Percentiles rank a stretch among this genome's conserved stretches.
Conservation (phyloP, 2,888 invertebrate species). For the Pycnomerus fuliginosus region DNA sequence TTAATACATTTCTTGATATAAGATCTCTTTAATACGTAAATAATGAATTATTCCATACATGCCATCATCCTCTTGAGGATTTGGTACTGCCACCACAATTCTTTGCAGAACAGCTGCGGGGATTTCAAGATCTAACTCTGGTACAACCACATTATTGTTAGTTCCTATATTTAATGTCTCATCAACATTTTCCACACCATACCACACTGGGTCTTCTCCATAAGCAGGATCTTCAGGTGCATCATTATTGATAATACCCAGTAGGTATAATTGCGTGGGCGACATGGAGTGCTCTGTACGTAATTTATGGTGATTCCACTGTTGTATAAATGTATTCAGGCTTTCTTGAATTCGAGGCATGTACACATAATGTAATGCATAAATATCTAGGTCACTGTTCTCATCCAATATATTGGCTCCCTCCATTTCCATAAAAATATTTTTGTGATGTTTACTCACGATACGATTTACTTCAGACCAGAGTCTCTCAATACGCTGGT, state of each 20-base stretch:
- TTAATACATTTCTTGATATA: no score
- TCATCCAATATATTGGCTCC: not conserved
- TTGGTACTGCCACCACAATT: not conserved
- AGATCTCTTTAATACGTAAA: not conserved
- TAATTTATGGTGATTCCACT: conserved; percentile 1
- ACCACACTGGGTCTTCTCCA: not conserved
- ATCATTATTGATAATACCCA: not conserved
- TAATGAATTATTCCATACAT: not conserved
- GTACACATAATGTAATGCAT: not conserved
- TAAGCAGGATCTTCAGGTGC: not conserved
- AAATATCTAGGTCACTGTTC: not conserved
- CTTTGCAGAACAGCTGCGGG: not conserved
- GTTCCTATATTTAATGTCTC: not conserved
- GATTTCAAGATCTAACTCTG: not conserved
- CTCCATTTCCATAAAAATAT: not conserved
- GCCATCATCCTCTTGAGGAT: not conserved
- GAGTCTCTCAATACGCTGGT: conserved; percentile 4
- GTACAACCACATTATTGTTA: not conserved
- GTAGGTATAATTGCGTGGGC: not conserved
- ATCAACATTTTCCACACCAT: not conserved
- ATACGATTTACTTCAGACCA: conserved; percentile 6
- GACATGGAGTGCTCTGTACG: not conserved
- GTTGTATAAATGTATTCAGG: not conserved
- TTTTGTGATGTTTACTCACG: conserved; percentile 2
- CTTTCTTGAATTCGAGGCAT: not conserved